Percentiles rank a stretch among this genome's conserved stretches.
These are phyloP conservation scores for Colossoma macropomum DNA, from an alignment of 2,113 vertebrate species.

Conservation along the genomic window DNA sequence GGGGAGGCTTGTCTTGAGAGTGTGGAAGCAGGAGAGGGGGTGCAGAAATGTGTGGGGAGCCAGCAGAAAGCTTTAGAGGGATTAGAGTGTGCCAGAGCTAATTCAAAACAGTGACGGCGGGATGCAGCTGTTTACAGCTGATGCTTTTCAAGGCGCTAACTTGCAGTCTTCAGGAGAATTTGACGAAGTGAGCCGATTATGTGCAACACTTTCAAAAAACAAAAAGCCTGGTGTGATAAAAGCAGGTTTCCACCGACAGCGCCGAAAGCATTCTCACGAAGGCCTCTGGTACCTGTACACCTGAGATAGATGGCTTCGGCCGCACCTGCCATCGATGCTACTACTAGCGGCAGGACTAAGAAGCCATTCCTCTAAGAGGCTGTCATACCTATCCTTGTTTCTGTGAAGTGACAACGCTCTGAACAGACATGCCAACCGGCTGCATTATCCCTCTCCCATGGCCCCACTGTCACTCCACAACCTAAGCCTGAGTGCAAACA, in stretches of 20 bases:
- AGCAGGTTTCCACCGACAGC: background rate
- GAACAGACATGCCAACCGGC: slow-evolving; percentile 41
- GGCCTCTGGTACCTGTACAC: slow-evolving; percentile 13
- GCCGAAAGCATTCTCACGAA: slow-evolving; percentile 2
- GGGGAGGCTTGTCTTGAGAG: background rate
- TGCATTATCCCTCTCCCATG: slow-evolving; percentile 38
- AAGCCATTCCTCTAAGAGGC: background rate
- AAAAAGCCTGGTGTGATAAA: slow-evolving; percentile 26
- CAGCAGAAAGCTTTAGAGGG: slow-evolving; percentile 40
- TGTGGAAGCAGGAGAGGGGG: background rate
- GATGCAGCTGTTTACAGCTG: slow-evolving; percentile 48
- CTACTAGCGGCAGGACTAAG: background rate
- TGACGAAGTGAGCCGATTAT: slow-evolving; percentile 45
- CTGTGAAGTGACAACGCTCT: background rate
- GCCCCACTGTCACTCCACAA: slow-evolving; percentile 61
- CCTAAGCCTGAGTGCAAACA: slow-evolving; percentile 72
- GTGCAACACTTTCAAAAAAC: slow-evolving; percentile 25
- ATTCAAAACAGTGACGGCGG: slow-evolving; percentile 47
- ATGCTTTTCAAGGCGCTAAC: slow-evolving; percentile 15
- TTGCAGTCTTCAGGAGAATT: slow-evolving; percentile 39
- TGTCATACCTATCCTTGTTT: slow-evolving; percentile 18
- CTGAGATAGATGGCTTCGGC: slow-evolving; percentile 39
- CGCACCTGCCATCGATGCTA: slow-evolving; percentile 5
- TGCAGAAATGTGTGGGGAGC: slow-evolving; percentile 39
- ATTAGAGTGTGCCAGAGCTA: slow-evolving; percentile 47